Percentiles rank a stretch among this genome's conserved stretches.
Evolutionary conservation across 2,113 vertebrate genomes (phyloP).

Genomic region (Vimba vimba): DNA sequence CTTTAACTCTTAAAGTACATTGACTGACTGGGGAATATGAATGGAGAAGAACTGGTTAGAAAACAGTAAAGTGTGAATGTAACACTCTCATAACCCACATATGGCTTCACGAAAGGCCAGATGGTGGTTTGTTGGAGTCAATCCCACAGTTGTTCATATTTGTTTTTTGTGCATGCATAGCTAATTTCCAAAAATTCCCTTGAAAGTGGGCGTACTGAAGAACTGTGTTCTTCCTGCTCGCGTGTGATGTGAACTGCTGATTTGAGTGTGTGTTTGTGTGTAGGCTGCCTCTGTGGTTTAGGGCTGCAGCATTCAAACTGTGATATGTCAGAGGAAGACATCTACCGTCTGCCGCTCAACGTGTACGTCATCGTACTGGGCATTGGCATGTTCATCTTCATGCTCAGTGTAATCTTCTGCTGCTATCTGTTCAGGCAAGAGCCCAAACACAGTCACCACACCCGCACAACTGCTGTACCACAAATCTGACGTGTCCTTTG

Average conservation of each 20-base stretch:
- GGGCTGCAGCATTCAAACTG: constrained; percentile 75
- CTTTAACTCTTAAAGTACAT: not conserved
- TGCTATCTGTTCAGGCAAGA: constrained; percentile 83
- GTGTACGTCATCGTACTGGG: constrained; percentile 82
- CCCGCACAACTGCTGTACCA: constrained; percentile 1
- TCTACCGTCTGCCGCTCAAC: constrained; percentile 82
- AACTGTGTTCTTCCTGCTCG: not conserved
- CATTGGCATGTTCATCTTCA: constrained; percentile 82
- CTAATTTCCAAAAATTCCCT: constrained; percentile 63
- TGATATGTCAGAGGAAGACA: constrained; percentile 78
- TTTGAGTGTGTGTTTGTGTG: constrained; percentile 39
- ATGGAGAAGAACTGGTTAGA: not conserved
- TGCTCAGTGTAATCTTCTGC: constrained; percentile 85
- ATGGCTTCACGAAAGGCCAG: constrained; percentile 67
- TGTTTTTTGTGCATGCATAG: constrained; percentile 69
- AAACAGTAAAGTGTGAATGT: constrained; percentile 19
- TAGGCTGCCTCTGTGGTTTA: constrained; percentile 78
- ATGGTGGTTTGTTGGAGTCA: constrained; percentile 72
- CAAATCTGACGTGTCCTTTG: not conserved
- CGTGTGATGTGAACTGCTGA: constrained; percentile 4
- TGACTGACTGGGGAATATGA: constrained; percentile 9
- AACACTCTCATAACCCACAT: constrained; percentile 33
- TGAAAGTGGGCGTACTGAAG: constrained; percentile 19
- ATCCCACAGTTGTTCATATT: constrained; percentile 71
- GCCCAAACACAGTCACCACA: constrained; percentile 6